These are phyloP conservation scores for Colius striatus DNA, from an alignment of 2,113 vertebrate species.

Conservation along the genomic window DNA sequence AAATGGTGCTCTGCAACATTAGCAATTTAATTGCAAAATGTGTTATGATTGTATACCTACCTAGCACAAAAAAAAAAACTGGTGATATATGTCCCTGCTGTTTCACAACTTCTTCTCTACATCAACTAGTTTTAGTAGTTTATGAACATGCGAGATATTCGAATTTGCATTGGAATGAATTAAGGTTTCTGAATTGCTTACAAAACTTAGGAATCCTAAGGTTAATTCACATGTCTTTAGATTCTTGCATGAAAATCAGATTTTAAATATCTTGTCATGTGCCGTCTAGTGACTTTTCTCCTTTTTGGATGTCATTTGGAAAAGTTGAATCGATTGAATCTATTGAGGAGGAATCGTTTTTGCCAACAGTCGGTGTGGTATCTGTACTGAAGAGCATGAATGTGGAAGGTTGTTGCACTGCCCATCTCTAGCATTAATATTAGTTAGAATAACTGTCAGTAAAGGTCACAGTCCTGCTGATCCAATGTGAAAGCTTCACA, in stretches of 20 bases:
- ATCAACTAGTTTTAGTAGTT: neutral
- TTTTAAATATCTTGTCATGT: neutral
- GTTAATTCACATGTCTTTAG: too few relatives aligned
- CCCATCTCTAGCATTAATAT: neutral
- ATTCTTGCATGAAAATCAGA: too few relatives aligned
- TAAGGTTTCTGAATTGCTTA: neutral
- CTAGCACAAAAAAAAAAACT: neutral
- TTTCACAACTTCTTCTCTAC: neutral
- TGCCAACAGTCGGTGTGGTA: neutral
- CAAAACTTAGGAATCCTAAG: too few relatives aligned
- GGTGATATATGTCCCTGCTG: neutral
- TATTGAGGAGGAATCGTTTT: neutral
- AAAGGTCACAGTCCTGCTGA: constrained; percentile 67
- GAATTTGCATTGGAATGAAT: neutral
- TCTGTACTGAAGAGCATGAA: neutral
- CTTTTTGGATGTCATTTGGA: neutral
- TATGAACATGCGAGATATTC: neutral
- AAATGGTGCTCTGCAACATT: constrained; percentile 32
- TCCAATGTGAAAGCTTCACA: constrained; percentile 36
- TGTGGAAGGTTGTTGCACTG: neutral
- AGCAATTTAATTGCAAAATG: constrained; percentile 19
- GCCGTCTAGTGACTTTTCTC: neutral
- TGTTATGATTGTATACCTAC: neutral
- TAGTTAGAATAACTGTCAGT: constrained; percentile 26
- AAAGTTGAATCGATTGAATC: neutral